A percentile compares a stretch with the other conserved stretches of the same genome.
Conservation (phyloP, 2,113 vertebrate species). For the Empidonax alnorum region DNA sequence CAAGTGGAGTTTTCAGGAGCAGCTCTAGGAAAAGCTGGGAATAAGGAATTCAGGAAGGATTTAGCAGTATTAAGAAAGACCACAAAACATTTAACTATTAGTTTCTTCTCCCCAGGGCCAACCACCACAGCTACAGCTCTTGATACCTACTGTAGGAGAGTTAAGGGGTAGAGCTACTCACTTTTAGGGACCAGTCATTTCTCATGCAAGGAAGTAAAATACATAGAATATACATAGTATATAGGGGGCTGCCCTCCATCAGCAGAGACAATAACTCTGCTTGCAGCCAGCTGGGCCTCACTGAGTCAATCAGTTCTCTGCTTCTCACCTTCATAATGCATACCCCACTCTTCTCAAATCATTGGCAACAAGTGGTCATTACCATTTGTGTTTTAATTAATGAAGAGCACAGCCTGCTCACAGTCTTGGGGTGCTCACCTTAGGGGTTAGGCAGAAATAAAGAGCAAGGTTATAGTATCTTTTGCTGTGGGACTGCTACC, state of each 20-base stretch:
- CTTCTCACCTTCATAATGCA: background rate
- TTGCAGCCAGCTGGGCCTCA: background rate
- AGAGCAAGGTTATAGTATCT: background rate
- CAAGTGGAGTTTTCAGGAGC: background rate
- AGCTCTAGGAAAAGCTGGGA: fast-evolving
- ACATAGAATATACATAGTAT: no score
- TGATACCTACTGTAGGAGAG: fast-evolving
- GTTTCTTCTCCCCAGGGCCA: background rate
- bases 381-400: background rate
- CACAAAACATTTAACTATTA: fast-evolving
- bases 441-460: background rate
- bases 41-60: background rate
- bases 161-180: fast-evolving
- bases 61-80: background rate
- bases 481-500: background rate
- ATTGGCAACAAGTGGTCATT: fast-evolving
- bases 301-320: background rate
- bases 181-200: fast-evolving
- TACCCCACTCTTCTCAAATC: background rate
- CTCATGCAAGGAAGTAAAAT: fast-evolving
- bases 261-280: background rate
- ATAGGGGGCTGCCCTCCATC: background rate
- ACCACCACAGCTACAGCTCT: background rate
- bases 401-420: background rate
- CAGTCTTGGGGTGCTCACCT: fast-evolving